Evolutionary conservation across 2,888 invertebrate species (phyloP).

Genomic region (Phortica okadai): DNA sequence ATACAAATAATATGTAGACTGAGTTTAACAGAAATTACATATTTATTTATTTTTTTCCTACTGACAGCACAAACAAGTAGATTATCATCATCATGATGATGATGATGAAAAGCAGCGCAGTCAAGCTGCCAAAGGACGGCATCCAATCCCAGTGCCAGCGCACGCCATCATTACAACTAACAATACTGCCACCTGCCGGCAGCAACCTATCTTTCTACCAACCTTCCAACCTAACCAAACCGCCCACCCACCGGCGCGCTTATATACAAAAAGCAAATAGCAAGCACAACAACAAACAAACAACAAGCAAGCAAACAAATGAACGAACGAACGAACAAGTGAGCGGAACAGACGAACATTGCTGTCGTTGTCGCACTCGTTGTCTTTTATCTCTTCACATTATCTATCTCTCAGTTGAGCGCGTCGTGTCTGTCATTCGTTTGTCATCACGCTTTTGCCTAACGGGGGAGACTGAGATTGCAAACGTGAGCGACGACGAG

Average conservation of each 20-base stretch:
- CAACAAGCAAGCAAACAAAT: background rate
- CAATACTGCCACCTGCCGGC: slow-evolving; percentile 11
- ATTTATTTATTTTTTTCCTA: too few species aligned
- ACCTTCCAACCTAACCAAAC: too few species aligned
- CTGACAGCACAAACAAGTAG: too few species aligned
- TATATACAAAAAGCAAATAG: background rate
- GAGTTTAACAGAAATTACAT: too few species aligned
- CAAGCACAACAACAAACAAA: slow-evolving; percentile 21
- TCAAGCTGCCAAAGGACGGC: background rate
- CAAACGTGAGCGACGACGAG: background rate
- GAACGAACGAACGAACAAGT: slow-evolving; percentile 65
- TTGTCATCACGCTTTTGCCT: slow-evolving; percentile 62
- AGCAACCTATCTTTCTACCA: background rate
- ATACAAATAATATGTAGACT: too few species aligned
- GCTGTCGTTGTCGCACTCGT: slow-evolving; percentile 56
- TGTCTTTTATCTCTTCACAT: slow-evolving; percentile 75
- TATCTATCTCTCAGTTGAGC: slow-evolving; percentile 67
- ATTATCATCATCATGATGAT: too few species aligned
- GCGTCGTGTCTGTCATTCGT: slow-evolving; percentile 71
- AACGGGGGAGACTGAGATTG: background rate
- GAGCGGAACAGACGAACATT: slow-evolving; percentile 60
- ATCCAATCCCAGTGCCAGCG: background rate
- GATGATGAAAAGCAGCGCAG: slow-evolving; percentile 46
- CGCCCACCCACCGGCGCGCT: background rate
- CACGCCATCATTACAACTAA: slow-evolving; percentile 25